phyloP scores from a whole-genome alignment of 2,888 invertebrate genomes.

The Drosophila melanosoma region DNA sequence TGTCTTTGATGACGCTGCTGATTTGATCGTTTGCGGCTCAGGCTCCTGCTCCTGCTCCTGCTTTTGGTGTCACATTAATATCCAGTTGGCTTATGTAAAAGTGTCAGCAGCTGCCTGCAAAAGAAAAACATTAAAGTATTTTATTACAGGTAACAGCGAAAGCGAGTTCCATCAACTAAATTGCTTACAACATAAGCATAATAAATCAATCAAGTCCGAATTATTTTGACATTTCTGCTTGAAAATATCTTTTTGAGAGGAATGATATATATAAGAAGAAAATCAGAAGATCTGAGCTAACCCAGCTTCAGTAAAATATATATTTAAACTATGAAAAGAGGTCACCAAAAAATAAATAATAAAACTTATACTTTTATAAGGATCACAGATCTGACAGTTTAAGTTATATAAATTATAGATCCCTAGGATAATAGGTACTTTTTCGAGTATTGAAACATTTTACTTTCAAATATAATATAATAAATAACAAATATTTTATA shows the following conservation, averaged over 20 bases:
- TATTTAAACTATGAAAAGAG: background rate
- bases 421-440: background rate
- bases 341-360: too few relatives aligned
- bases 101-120: conserved; percentile 61
- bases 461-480: too few relatives aligned
- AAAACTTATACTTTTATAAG: background rate
- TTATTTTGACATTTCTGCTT: background rate
- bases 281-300: background rate
- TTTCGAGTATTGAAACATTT: background rate
- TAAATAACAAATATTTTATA: too few relatives aligned
- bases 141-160: conserved; percentile 34
- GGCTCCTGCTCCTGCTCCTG: background rate
- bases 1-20: conserved; percentile 34
- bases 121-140: conserved; percentile 24
- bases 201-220: background rate
- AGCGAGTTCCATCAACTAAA: conserved; percentile 1
- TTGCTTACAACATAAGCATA: background rate
- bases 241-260: background rate
- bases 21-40: conserved; percentile 57
- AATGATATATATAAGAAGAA: background rate
- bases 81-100: conserved; percentile 19
- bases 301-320: background rate
- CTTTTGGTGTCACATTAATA: conserved; percentile 36
- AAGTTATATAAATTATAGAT: background rate
- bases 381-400: background rate